Conservation (phyloP, 2,113 vertebrate genomes). For the Rhabdornis inornatus region DNA sequence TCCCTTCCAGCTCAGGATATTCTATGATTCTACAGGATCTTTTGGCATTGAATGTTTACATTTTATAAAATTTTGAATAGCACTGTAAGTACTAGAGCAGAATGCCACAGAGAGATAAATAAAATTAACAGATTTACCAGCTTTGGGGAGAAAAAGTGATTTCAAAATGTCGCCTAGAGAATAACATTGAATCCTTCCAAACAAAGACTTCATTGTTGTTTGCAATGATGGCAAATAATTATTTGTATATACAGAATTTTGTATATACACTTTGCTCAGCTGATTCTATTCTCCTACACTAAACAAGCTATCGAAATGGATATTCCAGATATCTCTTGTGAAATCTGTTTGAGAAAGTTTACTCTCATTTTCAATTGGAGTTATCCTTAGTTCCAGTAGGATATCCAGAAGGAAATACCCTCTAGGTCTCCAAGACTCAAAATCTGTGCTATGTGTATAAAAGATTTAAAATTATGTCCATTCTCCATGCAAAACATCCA, state of each 20-base stretch:
- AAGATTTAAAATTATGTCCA: background rate
- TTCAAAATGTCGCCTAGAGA: background rate
- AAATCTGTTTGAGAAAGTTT: background rate
- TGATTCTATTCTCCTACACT: background rate
- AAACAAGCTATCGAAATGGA: background rate
- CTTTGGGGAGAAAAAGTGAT: background rate
- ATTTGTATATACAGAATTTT: background rate
- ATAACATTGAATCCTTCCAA: background rate
- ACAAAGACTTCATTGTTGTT: background rate
- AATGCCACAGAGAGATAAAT: background rate
- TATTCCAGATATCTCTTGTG: background rate
- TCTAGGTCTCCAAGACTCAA: background rate
- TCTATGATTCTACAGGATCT: background rate
- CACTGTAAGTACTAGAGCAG: background rate
- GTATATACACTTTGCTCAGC: background rate
- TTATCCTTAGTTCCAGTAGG: background rate
- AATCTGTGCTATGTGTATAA: background rate
- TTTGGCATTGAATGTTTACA: background rate
- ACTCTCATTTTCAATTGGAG: background rate
- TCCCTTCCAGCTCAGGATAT: background rate
- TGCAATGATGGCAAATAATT: background rate
- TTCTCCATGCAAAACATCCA: background rate
- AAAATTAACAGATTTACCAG: background rate
- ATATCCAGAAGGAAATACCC: background rate
- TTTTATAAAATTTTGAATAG: background rate